Conservation (phyloP, 2,888 invertebrate species). For the Gasteruption jaculator region DNA sequence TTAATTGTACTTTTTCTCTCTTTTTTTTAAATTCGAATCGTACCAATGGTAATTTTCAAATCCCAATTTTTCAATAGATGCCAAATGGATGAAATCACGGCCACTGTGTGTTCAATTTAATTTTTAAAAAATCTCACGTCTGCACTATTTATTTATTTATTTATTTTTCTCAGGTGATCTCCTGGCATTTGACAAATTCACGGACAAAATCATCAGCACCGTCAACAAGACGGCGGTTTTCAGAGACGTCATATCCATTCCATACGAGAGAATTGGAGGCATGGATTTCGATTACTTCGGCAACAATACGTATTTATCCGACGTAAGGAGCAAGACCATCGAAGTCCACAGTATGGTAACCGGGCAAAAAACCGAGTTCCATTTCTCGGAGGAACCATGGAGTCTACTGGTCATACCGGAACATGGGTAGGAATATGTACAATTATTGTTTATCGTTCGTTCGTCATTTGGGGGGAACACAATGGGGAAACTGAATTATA, state of each 20-base stretch:
- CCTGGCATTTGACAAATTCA: slow-evolving; percentile 31
- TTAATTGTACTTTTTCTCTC: too few species aligned
- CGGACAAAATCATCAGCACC: slow-evolving; percentile 29
- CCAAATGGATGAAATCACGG: too few species aligned
- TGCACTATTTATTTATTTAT: too few species aligned
- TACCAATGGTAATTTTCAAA: too few species aligned
- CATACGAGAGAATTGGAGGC: slow-evolving; percentile 55
- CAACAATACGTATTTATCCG: slow-evolving; percentile 71
- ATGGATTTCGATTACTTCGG: slow-evolving; percentile 67
- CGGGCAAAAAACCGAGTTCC: slow-evolving; percentile 57
- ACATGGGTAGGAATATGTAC: slow-evolving; percentile 55
- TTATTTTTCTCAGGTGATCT: slow-evolving; percentile 25
- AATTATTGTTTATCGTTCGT: too few species aligned
- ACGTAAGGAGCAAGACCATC: slow-evolving; percentile 60
- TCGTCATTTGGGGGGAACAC: too few species aligned
- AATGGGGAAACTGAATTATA: background rate
- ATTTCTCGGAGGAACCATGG: slow-evolving; percentile 61
- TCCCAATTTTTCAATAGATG: too few species aligned
- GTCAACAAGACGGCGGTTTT: slow-evolving; percentile 23
- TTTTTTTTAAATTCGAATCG: too few species aligned
- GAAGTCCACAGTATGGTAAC: slow-evolving; percentile 65
- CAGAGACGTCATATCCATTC: slow-evolving; percentile 45
- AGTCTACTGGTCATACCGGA: slow-evolving; percentile 67
- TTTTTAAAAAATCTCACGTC: too few species aligned
- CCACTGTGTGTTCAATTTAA: too few species aligned